Evolutionary conservation across 2,113 vertebrate species (phyloP).

Genomic region (Tringa solitaria): DNA sequence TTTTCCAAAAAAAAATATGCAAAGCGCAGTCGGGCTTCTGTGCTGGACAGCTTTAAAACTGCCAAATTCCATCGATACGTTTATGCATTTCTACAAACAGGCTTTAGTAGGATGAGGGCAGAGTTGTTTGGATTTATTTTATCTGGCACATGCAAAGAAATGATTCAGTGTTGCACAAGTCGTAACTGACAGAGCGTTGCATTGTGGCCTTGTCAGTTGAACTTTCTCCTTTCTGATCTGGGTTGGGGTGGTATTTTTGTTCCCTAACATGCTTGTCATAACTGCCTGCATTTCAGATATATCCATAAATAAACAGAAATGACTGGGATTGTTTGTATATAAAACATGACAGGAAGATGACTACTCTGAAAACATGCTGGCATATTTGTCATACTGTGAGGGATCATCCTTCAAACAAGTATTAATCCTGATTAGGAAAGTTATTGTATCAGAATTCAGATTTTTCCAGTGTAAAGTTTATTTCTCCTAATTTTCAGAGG

Average conservation of each 20-base stretch:
- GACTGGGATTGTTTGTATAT: background rate
- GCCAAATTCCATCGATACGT: background rate
- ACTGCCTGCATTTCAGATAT: background rate
- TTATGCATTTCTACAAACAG: background rate
- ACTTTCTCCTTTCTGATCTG: background rate
- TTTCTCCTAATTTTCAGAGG: background rate
- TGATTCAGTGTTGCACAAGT: background rate
- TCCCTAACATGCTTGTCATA: background rate
- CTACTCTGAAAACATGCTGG: background rate
- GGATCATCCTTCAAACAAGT: background rate
- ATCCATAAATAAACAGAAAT: background rate
- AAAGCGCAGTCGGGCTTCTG: background rate
- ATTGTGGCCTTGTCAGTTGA: background rate
- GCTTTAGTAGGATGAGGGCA: background rate
- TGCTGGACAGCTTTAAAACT: background rate
- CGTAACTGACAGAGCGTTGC: background rate
- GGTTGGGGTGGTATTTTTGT: background rate
- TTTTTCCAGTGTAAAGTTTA: background rate
- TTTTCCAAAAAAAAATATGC: background rate
- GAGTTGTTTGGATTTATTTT: background rate
- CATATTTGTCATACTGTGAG: background rate
- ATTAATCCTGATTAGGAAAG: background rate
- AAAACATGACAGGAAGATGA: background rate
- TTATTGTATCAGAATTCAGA: background rate
- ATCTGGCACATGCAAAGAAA: background rate